These are phyloP conservation scores for Pteropus rufus DNA, from an alignment of 2,797 vertebrate genomes.

Conservation along the genomic window DNA sequence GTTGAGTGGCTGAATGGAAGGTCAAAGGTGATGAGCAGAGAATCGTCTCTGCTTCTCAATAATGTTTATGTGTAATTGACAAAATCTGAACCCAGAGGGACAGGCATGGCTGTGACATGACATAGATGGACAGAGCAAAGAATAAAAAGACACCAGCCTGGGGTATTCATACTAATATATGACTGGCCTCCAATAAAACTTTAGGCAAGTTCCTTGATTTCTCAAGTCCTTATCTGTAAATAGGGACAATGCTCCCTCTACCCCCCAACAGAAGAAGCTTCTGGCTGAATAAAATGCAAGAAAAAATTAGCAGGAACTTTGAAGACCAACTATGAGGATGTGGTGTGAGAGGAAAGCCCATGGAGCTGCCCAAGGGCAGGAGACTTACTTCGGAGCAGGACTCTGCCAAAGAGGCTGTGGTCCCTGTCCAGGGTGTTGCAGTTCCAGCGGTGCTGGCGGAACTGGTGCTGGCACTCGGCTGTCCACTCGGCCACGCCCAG, in stretches of 20 bases:
- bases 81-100: neutral
- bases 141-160: neutral
- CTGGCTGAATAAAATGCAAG: neutral
- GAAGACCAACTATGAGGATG: neutral
- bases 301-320: neutral
- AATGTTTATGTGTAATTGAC: neutral
- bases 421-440: constrained; percentile 92
- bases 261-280: neutral
- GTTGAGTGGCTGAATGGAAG: neutral
- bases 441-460: constrained; percentile 95
- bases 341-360: neutral
- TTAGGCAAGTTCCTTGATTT: neutral
- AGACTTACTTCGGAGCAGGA: constrained; percentile 93
- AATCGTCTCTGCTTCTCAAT: constrained; percentile 1
- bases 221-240: neutral
- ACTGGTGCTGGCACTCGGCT: constrained; percentile 96
- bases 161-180: neutral
- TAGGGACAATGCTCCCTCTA: neutral
- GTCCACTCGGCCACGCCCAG: constrained; percentile 93
- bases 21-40: neutral
- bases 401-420: constrained; percentile 92
- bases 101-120: neutral
- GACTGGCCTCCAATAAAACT: neutral
- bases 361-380: neutral
- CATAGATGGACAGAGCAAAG: neutral